Percentiles rank a stretch among this genome's conserved stretches.
Evolutionary conservation across 2,888 invertebrate genomes (phyloP).

Genomic region (Nycteola revayana): DNA sequence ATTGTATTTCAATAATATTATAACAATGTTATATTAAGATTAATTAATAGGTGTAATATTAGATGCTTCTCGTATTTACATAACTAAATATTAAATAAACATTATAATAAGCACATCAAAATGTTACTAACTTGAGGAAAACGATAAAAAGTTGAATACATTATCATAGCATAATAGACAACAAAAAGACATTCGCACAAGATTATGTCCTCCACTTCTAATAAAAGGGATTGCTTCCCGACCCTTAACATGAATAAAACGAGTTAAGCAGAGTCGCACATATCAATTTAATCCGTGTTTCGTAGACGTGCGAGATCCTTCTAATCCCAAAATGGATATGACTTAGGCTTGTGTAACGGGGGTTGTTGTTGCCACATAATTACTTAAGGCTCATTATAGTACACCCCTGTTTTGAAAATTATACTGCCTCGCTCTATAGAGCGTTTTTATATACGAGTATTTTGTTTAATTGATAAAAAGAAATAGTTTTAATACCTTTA

Average conservation of each 20-base stretch:
- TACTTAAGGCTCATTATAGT: slow-evolving; percentile 59
- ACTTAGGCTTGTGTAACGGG: slow-evolving; percentile 55
- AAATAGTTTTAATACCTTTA: no score
- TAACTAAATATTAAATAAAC: slow-evolving; percentile 13
- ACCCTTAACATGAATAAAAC: slow-evolving; percentile 73
- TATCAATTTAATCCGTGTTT: slow-evolving; percentile 74
- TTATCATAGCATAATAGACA: slow-evolving; percentile 53
- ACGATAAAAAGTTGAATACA: slow-evolving; percentile 54
- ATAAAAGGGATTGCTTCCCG: slow-evolving; percentile 72
- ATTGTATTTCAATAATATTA: no score
- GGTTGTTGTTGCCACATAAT: slow-evolving; percentile 76
- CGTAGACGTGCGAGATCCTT: slow-evolving; percentile 64
- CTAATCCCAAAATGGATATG: slow-evolving; percentile 66
- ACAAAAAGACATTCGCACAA: slow-evolving; percentile 66
- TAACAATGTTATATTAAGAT: no score
- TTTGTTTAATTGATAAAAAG: no score
- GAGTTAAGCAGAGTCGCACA: slow-evolving; percentile 67
- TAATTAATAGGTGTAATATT: no score
- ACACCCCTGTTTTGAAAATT: slow-evolving; percentile 33
- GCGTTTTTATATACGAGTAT: no score
- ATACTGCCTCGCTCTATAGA: no score
- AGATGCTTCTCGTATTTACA: neutral
- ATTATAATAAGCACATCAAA: slow-evolving; percentile 41
- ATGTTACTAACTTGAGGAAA: slow-evolving; percentile 48
- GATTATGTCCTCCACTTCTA: slow-evolving; percentile 69